Percentiles rank a stretch among this genome's conserved stretches.
These are phyloP conservation scores for Mus pahari DNA, from an alignment of 2,113 vertebrate species.

Conservation along the genomic window DNA sequence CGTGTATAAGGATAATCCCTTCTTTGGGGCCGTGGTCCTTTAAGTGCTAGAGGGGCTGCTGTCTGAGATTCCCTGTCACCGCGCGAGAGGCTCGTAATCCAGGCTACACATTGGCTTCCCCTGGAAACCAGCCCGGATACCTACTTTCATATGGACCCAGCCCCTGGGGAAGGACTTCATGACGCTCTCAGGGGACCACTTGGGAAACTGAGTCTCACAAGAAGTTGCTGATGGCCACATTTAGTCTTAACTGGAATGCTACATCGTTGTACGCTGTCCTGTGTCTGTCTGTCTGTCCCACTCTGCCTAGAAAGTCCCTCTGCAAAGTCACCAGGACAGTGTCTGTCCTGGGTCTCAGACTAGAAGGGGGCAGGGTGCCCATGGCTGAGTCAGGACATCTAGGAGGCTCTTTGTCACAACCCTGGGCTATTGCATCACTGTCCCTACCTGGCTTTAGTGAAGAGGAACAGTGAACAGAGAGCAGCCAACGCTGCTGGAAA, in stretches of 20 bases:
- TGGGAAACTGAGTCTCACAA: background rate
- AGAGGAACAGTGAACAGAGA: background rate
- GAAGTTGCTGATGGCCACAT: rapidly evolving
- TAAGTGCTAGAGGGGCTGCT: rapidly evolving
- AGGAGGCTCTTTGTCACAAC: background rate
- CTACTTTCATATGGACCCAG: rapidly evolving
- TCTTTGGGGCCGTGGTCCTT: rapidly evolving
- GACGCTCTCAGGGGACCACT: background rate
- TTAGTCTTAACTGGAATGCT: background rate
- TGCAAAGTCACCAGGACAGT: background rate
- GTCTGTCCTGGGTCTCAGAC: rapidly evolving
- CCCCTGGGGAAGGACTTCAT: rapidly evolving
- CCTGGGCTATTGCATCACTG: background rate
- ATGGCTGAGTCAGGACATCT: rapidly evolving
- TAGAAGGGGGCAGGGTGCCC: rapidly evolving
- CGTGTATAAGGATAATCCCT: rapidly evolving
- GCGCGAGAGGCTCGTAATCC: rapidly evolving
- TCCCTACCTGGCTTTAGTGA: background rate
- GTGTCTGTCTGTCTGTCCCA: rapidly evolving
- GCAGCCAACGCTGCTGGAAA: rapidly evolving
- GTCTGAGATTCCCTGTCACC: rapidly evolving
- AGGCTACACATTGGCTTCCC: rapidly evolving
- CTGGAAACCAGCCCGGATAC: background rate
- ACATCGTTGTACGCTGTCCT: background rate
- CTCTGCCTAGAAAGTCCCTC: background rate